Percentiles rank a stretch among this genome's conserved stretches.
Evolutionary conservation across 1,140 invertebrate genomes (phyloP).

Genomic region (Probaryconus sp.): DNA sequence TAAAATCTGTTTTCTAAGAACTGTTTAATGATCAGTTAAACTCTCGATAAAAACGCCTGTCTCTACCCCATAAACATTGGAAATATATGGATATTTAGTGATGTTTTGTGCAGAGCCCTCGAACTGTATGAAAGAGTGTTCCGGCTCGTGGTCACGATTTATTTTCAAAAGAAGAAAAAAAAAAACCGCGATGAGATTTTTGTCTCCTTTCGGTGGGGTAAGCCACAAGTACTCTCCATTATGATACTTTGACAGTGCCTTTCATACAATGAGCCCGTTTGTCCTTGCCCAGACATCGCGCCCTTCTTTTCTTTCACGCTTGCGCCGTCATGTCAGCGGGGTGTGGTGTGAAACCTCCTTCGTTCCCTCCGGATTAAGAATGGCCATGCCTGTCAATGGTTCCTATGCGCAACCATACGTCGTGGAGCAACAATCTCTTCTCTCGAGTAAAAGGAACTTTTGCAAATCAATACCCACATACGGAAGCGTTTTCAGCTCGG

Average conservation of each 20-base stretch:
- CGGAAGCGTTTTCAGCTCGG: conserved; percentile 43
- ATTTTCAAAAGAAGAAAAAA: no score
- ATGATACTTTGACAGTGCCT: conserved; percentile 58
- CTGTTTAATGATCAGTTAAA: no score
- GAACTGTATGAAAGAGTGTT: conserved; percentile 43
- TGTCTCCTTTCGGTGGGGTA: conserved; percentile 40
- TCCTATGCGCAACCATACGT: conserved; percentile 10
- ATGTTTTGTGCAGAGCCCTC: conserved; percentile 35
- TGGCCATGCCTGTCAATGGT: conserved; percentile 56
- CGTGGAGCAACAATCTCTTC: conserved; percentile 23
- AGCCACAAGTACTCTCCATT: conserved; percentile 58
- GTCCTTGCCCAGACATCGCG: conserved; percentile 55
- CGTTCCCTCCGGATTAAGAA: conserved; percentile 55
- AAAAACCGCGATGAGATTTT: conserved; percentile 37
- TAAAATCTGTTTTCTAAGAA: no score
- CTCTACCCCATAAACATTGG: conserved; percentile 2
- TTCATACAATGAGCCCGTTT: conserved; percentile 56
- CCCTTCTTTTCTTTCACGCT: conserved; percentile 60
- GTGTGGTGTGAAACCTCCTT: conserved; percentile 60
- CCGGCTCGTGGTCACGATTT: conserved; percentile 35
- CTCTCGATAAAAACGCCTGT: no score
- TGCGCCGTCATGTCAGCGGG: conserved; percentile 58
- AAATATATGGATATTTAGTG: conserved; percentile 54
- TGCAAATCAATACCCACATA: conserved; percentile 53
- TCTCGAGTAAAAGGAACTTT: conserved; percentile 48